Evolutionary conservation across 2,113 vertebrate species (phyloP).

Genomic region (Oncorhynchus tshawytscha): DNA sequence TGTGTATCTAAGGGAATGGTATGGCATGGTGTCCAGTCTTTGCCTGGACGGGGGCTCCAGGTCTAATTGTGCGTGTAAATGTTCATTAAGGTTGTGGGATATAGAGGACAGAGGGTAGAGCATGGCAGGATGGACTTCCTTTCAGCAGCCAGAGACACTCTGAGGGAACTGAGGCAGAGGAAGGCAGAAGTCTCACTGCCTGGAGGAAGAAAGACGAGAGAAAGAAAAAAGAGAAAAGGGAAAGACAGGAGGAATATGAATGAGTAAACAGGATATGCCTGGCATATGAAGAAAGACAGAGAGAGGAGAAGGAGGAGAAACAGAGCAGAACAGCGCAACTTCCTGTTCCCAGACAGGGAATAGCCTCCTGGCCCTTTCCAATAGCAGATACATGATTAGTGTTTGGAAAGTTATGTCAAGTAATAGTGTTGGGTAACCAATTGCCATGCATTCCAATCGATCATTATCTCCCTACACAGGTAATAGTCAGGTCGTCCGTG

Average conservation of each 20-base stretch:
- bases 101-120: conserved; percentile 1
- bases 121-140: conserved; percentile 27
- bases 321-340: not conserved
- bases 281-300: not conserved
- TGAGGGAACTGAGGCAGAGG: conserved; percentile 39
- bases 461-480: too few relatives aligned
- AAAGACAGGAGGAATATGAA: too few relatives aligned
- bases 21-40: not conserved
- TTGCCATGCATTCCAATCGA: too few relatives aligned
- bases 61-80: conserved; percentile 64
- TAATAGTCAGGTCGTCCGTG: too few relatives aligned
- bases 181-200: conserved; percentile 20
- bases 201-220: conserved; percentile 18
- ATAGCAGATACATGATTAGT: too few relatives aligned
- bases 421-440: too few relatives aligned
- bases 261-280: too few relatives aligned
- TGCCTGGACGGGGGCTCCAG: conserved; percentile 15
- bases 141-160: conserved; percentile 47
- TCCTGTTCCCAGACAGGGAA: not conserved
- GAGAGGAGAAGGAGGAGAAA: not conserved
- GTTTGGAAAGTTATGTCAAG: too few relatives aligned
- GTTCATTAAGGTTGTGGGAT: conserved; percentile 61
- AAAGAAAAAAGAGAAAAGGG: not conserved
- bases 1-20: not conserved
- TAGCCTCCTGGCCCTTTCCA: too few relatives aligned